These are phyloP conservation scores for Labeo calbasu DNA, from an alignment of 2,797 vertebrate species.

Conservation along the genomic window DNA sequence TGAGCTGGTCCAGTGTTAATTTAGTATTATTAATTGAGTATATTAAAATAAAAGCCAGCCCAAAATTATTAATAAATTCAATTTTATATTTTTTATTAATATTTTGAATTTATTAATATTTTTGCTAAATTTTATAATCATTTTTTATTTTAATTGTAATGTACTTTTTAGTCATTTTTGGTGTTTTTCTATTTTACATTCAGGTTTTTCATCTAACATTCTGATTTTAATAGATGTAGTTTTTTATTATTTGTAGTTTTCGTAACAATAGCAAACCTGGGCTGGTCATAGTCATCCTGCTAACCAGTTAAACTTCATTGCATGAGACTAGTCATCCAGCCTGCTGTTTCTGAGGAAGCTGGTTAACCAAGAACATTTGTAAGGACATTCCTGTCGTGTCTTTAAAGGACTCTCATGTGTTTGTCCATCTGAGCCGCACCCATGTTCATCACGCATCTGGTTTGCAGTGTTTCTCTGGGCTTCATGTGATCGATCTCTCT, in stretches of 20 bases:
- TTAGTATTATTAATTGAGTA: no score
- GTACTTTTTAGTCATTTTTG: no score
- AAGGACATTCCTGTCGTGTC: neutral
- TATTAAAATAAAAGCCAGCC: no score
- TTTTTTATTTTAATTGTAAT: neutral
- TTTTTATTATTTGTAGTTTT: neutral
- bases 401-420: neutral
- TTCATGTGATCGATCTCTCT: neutral
- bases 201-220: neutral
- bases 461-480: slow-evolving; percentile 7
- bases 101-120: neutral
- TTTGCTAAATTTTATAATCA: neutral
- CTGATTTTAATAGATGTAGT: neutral
- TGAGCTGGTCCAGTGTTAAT: no score
- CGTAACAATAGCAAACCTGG: neutral
- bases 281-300: neutral
- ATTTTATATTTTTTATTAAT: no score
- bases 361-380: neutral
- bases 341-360: neutral
- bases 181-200: neutral
- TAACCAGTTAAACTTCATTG: neutral
- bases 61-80: no score
- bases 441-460: neutral
- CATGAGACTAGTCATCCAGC: neutral
- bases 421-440: neutral